These are phyloP conservation scores for Sinocyclocheilus anshuiensis DNA, from an alignment of 2,113 vertebrate species.

Conservation along the genomic window DNA sequence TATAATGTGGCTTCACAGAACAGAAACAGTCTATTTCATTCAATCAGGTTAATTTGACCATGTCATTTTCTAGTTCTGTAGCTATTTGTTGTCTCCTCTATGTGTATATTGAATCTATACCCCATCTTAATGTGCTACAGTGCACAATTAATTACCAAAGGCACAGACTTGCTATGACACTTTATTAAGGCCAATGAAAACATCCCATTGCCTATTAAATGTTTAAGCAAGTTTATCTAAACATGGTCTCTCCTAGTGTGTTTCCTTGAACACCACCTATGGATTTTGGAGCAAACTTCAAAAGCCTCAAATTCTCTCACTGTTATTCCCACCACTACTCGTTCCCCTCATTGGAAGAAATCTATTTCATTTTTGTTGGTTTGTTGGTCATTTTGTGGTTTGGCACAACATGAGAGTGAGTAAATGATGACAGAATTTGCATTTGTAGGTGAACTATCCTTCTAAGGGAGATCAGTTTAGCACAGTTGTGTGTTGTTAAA, in stretches of 20 bases:
- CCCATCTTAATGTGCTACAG: neutral
- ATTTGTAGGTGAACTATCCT: neutral
- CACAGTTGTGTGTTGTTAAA: neutral
- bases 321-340: neutral
- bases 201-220: slow-evolving; percentile 28
- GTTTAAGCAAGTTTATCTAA: slow-evolving; percentile 10
- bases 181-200: slow-evolving; percentile 38
- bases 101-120: slow-evolving; percentile 1
- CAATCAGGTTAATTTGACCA: neutral
- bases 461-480: neutral
- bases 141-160: slow-evolving; percentile 38
- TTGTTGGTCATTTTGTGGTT: neutral
- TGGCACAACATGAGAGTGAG: neutral
- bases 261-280: slow-evolving; percentile 1
- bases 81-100: neutral
- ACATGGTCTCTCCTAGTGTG: slow-evolving; percentile 28
- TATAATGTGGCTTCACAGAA: neutral
- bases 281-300: slow-evolving; percentile 32
- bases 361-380: neutral
- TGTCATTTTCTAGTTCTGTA: neutral
- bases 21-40: neutral
- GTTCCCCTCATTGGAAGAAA: neutral
- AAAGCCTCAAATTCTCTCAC: slow-evolving; percentile 22
- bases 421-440: neutral
- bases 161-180: neutral